Evolutionary conservation across 2,888 invertebrate genomes (phyloP).

Genomic region (Papilio demoleus): DNA sequence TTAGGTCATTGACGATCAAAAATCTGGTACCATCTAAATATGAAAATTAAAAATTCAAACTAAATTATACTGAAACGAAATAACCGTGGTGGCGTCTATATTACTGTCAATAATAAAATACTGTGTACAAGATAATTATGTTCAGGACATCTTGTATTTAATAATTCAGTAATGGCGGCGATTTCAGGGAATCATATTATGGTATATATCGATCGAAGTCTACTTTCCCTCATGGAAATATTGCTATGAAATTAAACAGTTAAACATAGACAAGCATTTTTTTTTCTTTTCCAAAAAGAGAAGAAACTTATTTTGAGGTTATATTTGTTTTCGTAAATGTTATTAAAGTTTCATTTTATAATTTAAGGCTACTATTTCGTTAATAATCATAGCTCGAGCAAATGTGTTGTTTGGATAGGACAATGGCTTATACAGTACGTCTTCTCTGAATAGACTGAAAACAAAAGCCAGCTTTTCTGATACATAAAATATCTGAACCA

Average conservation of each 20-base stretch:
- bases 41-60: neutral
- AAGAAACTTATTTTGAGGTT: no score
- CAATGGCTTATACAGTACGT: slow-evolving; percentile 29
- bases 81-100: neutral
- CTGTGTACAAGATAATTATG: neutral
- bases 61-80: neutral
- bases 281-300: no score
- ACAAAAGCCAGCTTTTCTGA: slow-evolving; percentile 31
- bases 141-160: neutral
- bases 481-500: slow-evolving; percentile 39
- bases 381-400: no score
- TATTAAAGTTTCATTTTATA: no score
- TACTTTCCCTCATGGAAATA: neutral
- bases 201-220: neutral
- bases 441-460: slow-evolving; percentile 18
- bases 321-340: no score
- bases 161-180: neutral
- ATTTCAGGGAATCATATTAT: neutral
- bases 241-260: no score
- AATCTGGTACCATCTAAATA: no score
- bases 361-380: no score
- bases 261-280: no score
- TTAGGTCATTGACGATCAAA: neutral
- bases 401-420: neutral
- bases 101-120: neutral